These are phyloP conservation scores for Trissoscelio sp. DNA, from an alignment of 2,888 invertebrate genomes.

Conservation along the genomic window DNA sequence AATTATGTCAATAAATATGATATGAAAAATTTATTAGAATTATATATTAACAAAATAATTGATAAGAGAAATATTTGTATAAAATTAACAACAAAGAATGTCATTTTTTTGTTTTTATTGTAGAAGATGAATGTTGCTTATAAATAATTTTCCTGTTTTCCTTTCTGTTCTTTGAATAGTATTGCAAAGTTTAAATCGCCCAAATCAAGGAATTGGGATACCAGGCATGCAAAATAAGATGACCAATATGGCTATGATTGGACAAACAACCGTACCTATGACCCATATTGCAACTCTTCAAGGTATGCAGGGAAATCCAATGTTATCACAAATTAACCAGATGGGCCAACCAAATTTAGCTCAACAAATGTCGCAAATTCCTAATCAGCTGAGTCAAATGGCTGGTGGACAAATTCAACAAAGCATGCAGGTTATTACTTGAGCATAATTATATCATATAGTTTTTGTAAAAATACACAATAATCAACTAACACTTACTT, in stretches of 20 bases:
- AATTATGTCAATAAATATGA: too few relatives aligned
- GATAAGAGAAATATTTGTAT: too few relatives aligned
- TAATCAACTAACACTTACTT: too few relatives aligned
- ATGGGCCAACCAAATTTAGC: conserved; percentile 80
- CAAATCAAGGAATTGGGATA: conserved; percentile 85
- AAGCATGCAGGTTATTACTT: conserved; percentile 76
- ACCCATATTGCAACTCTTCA: conserved; percentile 85
- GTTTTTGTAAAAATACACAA: too few relatives aligned
- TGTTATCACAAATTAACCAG: conserved; percentile 83
- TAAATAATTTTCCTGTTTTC: too few relatives aligned
- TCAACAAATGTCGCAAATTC: conserved; percentile 81
- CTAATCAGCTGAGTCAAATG: conserved; percentile 73
- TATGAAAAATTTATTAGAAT: too few relatives aligned
- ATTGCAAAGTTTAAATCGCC: conserved; percentile 90
- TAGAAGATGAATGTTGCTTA: too few relatives aligned
- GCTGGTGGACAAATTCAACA: conserved; percentile 80
- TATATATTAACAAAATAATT: too few relatives aligned
- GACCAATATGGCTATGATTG: conserved; percentile 83
- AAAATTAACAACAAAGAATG: too few relatives aligned
- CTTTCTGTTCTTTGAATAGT: too few relatives aligned
- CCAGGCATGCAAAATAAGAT: conserved; percentile 86
- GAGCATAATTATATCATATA: too few relatives aligned
- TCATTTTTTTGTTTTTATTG: too few relatives aligned
- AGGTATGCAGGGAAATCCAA: conserved; percentile 83
- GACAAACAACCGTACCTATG: conserved; percentile 81